Evolutionary conservation across 2,888 invertebrate species (phyloP).

Genomic region (Nemotelus nigrinus): DNA sequence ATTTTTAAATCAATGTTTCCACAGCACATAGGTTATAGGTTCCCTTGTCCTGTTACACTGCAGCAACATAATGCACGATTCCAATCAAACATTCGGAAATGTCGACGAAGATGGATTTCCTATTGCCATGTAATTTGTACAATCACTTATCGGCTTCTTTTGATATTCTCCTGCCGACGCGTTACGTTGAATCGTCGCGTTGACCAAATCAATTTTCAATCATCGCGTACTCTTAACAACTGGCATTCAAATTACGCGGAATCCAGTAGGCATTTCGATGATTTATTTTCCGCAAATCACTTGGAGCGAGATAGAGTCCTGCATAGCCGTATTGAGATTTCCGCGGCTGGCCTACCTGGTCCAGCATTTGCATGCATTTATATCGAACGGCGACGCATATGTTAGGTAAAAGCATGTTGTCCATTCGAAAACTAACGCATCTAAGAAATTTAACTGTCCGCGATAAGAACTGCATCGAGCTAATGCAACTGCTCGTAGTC

Average conservation of each 20-base stretch:
- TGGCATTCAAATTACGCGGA: constrained; percentile 51
- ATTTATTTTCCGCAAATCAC: constrained; percentile 46
- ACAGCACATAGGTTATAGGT: too few relatives aligned
- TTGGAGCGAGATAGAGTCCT: constrained; percentile 19
- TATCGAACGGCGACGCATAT: not conserved
- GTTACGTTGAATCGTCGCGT: not conserved
- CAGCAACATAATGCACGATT: not conserved
- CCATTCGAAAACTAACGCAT: constrained; percentile 30
- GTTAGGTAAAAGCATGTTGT: not conserved
- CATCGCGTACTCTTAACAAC: constrained; percentile 37
- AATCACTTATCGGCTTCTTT: constrained; percentile 26
- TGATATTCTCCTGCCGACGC: not conserved
- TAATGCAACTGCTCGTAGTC: not conserved
- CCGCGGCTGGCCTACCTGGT: not conserved
- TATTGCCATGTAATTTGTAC: constrained; percentile 29
- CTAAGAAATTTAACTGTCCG: constrained; percentile 19
- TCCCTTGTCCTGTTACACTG: too few relatives aligned
- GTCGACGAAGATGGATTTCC: constrained; percentile 32
- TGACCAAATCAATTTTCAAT: constrained; percentile 43
- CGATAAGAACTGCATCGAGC: constrained; percentile 34
- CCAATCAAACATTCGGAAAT: constrained; percentile 33
- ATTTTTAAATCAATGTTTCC: too few relatives aligned
- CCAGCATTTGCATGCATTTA: not conserved
- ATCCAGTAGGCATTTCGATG: constrained; percentile 46
- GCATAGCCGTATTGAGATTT: not conserved